Evolutionary conservation across 2,797 vertebrate genomes (phyloP).

Genomic region (Coregonus ussuriensis): DNA sequence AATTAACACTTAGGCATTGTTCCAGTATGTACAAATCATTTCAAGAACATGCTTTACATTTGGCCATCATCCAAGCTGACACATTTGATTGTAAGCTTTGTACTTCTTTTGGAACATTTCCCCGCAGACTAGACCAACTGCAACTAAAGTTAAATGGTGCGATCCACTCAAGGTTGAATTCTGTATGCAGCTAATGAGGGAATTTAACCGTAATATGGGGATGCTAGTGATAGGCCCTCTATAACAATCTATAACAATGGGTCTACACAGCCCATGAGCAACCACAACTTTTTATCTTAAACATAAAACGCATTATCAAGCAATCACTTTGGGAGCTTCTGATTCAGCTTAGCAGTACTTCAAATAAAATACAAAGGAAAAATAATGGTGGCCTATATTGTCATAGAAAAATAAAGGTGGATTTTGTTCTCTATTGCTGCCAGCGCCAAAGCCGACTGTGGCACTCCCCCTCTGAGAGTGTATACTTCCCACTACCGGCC

Average conservation of each 20-base stretch:
- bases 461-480: constrained; percentile 30
- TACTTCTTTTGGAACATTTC: neutral
- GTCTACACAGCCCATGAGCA: neutral
- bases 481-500: constrained; percentile 33
- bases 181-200: neutral
- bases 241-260: neutral
- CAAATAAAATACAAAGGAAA: neutral
- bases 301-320: neutral
- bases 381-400: constrained; percentile 22
- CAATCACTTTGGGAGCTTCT: neutral
- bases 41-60: neutral
- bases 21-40: neutral
- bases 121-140: neutral
- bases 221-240: neutral
- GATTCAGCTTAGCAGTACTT: neutral
- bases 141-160: neutral
- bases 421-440: constrained; percentile 21
- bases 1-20: neutral
- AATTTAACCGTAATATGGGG: neutral
- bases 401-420: neutral
- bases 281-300: neutral
- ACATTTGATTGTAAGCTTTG: neutral
- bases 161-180: too few species aligned
- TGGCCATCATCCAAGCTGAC: too few species aligned
- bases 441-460: constrained; percentile 40